Evolutionary conservation across 1,140 invertebrate genomes (phyloP), one percentile per base, ranked within the genome.

Genomic region (Drosophila repletoides): DNA sequence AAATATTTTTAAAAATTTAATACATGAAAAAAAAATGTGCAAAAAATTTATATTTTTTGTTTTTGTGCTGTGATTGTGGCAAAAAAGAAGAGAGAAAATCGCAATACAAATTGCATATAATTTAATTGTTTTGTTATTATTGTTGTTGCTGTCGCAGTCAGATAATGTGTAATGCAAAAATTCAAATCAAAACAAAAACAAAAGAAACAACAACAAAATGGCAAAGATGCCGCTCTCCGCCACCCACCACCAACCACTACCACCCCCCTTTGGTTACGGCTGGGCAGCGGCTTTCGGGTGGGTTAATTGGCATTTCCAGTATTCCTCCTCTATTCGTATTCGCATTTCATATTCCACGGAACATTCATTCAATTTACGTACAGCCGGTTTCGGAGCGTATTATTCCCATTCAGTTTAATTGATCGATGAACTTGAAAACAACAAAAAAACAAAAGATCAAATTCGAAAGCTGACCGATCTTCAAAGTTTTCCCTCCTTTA

Each of bases 391-490:
- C n/a, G 24, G 38, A n/a, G n/a, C n/a, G n/a, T n/a, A n/a, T n/a
- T n/a, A n/a, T n/a, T n/a, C n/a, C n/a, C 33, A 51, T 60, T 34
- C 46, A 74, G 60, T 58, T 80, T 41, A 52, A 80, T 83, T 83
- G 45, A 80, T 76, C 76, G 31, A 59, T 80, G 77, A 76, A 76
- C 76, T 81, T 83, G 72, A 81, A 79, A 63, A 24, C 33, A n/a
- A 24, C 19, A 41, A 21, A 33, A 29, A 52, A 38, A 33, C 29
- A 28, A 45, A 29, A 64, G 26, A 29, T 31, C 3, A 43, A 43
- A 43, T 12, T 2, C 21, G 10, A 38, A 7, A 5, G n/a, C n/a
- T n/a, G n/a, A n/a, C n/a, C n/a, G n/a, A n/a, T n/a, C n/a, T n/a
- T n/a, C n/a, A n/a, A n/a, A n/a, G n/a, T n/a, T n/a, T n/a, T n/a